phyloP scores from a whole-genome alignment of 2,797 vertebrate genomes.

The Ctenochaetus hawaiiensis region DNA sequence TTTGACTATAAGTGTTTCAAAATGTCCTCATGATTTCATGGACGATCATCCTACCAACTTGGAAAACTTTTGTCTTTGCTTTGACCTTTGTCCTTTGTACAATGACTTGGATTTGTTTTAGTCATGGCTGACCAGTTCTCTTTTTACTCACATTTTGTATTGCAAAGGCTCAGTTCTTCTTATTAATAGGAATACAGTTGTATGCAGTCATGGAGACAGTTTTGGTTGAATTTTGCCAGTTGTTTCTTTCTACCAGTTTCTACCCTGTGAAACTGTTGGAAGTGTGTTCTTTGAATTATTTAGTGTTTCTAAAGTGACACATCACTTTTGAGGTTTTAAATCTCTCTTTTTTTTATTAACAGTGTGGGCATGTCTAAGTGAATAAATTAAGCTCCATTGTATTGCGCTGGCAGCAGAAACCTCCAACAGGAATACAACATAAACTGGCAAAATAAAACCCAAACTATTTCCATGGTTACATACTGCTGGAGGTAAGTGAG shows the following conservation, averaged over 20 bases:
- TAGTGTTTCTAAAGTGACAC: not conserved
- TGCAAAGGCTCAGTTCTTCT: not conserved
- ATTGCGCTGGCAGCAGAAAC: not conserved
- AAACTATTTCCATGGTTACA: constrained; percentile 3
- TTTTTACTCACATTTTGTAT: not conserved
- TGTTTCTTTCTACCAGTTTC: not conserved
- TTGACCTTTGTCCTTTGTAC: not conserved
- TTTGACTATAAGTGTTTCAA: constrained; percentile 27
- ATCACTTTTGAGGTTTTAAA: not conserved
- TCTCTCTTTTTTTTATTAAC: not conserved
- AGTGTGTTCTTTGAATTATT: not conserved
- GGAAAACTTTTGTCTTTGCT: not conserved
- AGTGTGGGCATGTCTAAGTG: not conserved
- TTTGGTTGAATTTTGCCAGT: not conserved
- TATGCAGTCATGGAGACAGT: not conserved
- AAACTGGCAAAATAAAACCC: not conserved
- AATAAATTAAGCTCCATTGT: not conserved
- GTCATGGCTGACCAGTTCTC: not conserved
- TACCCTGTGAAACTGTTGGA: not conserved
- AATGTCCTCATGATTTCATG: not conserved
- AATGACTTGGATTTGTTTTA: not conserved
- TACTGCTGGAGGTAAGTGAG: not conserved
- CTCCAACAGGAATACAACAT: not conserved
- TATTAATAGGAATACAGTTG: not conserved
- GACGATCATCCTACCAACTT: constrained; percentile 13